These are phyloP conservation scores for Ahaetulla prasina DNA, from an alignment of 2,113 vertebrate species.

Conservation along the genomic window DNA sequence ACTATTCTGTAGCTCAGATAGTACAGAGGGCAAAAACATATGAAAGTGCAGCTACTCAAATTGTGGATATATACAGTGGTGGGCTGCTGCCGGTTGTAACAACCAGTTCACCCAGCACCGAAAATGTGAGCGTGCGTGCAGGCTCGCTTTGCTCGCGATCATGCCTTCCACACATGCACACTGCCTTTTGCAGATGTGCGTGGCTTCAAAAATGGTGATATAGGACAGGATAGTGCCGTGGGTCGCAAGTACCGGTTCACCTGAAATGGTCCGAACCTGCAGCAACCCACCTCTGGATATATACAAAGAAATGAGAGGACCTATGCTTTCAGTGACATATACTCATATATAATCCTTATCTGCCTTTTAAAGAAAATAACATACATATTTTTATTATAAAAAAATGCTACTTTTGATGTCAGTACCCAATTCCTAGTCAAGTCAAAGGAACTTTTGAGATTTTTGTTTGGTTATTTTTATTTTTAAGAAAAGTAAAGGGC, in stretches of 20 bases:
- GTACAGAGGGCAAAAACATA: neutral
- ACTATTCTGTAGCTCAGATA: neutral
- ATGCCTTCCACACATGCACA: accelerated
- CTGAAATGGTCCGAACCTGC: too few relatives aligned
- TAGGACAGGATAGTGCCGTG: too few relatives aligned
- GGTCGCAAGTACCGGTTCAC: too few relatives aligned
- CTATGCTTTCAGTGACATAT: neutral
- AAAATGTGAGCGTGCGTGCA: too few relatives aligned
- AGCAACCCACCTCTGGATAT: neutral
- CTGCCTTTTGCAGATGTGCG: too few relatives aligned
- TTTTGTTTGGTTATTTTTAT: neutral
- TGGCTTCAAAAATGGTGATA: too few relatives aligned
- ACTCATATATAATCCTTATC: neutral
- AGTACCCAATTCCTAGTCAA: neutral
- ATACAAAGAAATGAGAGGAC: neutral
- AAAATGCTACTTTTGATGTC: neutral
- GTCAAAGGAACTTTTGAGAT: neutral
- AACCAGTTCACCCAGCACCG: too few relatives aligned
- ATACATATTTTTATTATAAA: neutral
- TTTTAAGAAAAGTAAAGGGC: neutral
- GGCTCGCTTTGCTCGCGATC: too few relatives aligned
- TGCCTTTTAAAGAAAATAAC: neutral
- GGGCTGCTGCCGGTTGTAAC: too few relatives aligned
- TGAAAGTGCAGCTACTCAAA: neutral
- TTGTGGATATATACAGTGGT: neutral